A percentile compares a stretch with the other conserved stretches of the same genome.
These are phyloP conservation scores for Manis crassicaudata DNA, from an alignment of 2,797 vertebrate species.

Conservation along the genomic window DNA sequence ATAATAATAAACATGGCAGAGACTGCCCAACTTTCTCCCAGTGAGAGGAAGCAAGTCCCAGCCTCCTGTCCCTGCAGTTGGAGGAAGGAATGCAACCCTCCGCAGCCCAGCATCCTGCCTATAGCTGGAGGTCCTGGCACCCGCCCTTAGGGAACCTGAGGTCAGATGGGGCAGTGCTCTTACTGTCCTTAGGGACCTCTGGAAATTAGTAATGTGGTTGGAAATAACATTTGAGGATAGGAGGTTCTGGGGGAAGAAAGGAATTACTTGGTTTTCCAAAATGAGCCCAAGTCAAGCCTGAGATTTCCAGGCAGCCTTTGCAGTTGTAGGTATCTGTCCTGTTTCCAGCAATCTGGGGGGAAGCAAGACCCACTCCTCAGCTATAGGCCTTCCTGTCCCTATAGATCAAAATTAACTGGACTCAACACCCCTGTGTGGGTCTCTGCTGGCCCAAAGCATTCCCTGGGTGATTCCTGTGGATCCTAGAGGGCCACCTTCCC, in stretches of 20 bases:
- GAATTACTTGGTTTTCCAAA: slow-evolving; percentile 35
- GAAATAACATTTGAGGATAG: not conserved
- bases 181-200: not conserved
- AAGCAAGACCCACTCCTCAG: not conserved
- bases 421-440: not conserved
- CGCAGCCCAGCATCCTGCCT: not conserved
- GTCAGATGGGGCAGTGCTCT: not conserved
- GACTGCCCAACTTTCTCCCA: not conserved
- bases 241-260: not conserved
- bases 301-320: not conserved
- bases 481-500: not conserved
- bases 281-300: not conserved
- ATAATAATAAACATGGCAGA: not conserved
- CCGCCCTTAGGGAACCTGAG: not conserved
- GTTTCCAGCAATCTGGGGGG: not conserved
- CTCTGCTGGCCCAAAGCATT: not conserved
- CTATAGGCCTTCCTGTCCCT: not conserved
- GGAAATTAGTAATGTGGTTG: slow-evolving; percentile 7
- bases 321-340: not conserved
- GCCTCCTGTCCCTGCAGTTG: not conserved
- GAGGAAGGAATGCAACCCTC: not conserved
- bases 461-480: not conserved
- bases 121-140: not conserved
- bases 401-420: not conserved
- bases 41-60: not conserved